These are phyloP conservation scores for Danionella cerebrum DNA, from an alignment of 2,113 vertebrate genomes.

Conservation along the genomic window DNA sequence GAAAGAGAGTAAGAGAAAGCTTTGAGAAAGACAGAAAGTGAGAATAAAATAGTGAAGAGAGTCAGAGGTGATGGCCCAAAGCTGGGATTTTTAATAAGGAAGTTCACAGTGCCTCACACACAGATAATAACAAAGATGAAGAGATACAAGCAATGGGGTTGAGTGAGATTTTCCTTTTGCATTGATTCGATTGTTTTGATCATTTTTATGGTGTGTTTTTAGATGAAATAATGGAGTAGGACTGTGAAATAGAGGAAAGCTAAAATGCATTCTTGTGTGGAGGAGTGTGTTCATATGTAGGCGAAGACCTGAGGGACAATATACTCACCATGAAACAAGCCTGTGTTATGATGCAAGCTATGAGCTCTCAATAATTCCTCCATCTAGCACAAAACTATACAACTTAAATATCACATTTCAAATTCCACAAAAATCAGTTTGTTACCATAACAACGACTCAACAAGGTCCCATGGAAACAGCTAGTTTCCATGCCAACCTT, in stretches of 20 bases:
- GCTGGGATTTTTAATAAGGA: constrained; percentile 29
- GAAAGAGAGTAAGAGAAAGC: background rate
- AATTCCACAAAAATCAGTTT: background rate
- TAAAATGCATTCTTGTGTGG: constrained; percentile 2
- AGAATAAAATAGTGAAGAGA: background rate
- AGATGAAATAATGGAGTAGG: background rate
- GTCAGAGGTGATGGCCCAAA: background rate
- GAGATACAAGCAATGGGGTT: background rate
- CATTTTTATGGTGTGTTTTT: background rate
- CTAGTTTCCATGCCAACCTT: constrained; percentile 36
- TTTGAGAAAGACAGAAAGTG: constrained; percentile 9
- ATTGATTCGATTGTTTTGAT: background rate
- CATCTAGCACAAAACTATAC: background rate
- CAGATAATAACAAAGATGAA: background rate
- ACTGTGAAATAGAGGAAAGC: background rate
- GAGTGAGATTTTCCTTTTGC: background rate
- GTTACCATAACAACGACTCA: constrained; percentile 43
- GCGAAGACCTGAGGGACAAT: constrained; percentile 20
- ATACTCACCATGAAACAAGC: background rate
- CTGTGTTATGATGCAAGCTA: constrained; percentile 5
- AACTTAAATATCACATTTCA: constrained; percentile 8
- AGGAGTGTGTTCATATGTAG: constrained; percentile 26
- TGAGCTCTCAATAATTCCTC: constrained; percentile 4
- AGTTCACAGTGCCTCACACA: background rate
- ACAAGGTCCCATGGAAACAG: constrained; percentile 24